A percentile compares a stretch with the other conserved stretches of the same genome.
Conservation (phyloP, 2,888 invertebrate genomes). For the Amphipoea lucens region DNA sequence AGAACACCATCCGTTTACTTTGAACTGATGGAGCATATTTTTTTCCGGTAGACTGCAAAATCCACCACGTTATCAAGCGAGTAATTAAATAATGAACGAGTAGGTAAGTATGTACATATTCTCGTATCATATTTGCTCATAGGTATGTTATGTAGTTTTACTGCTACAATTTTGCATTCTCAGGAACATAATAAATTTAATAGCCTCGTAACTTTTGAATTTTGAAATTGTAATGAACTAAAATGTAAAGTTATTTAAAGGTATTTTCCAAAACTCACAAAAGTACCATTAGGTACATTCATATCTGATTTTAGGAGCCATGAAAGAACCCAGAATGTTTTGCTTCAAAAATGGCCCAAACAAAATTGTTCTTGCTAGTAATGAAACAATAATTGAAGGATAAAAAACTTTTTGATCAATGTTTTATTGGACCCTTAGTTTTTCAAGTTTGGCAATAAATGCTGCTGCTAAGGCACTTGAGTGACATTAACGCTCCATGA, state of each 20-base stretch:
- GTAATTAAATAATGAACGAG: neutral
- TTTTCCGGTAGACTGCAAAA: neutral
- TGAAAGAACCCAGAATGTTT: neutral
- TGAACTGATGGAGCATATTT: neutral
- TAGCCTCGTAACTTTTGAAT: no score
- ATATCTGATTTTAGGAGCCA: neutral
- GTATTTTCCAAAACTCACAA: neutral
- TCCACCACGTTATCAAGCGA: neutral
- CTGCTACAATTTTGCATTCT: neutral
- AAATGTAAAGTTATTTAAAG: neutral
- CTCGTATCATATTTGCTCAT: no score
- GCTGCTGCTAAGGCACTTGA: constrained; percentile 54
- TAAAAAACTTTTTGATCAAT: constrained; percentile 44
- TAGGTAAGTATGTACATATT: no score
- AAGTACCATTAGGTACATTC: neutral
- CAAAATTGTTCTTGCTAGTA: neutral
- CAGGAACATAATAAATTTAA: neutral
- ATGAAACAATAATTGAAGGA: constrained; percentile 20
- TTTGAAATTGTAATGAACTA: neutral
- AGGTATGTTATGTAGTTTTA: neutral
- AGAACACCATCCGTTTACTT: neutral
- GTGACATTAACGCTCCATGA: constrained; percentile 61
- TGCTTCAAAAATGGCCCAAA: neutral
- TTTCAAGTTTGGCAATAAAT: constrained; percentile 60
- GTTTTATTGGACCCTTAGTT: constrained; percentile 34